These are phyloP conservation scores for Alces alces DNA, from an alignment of 2,113 vertebrate species.

Conservation along the genomic window DNA sequence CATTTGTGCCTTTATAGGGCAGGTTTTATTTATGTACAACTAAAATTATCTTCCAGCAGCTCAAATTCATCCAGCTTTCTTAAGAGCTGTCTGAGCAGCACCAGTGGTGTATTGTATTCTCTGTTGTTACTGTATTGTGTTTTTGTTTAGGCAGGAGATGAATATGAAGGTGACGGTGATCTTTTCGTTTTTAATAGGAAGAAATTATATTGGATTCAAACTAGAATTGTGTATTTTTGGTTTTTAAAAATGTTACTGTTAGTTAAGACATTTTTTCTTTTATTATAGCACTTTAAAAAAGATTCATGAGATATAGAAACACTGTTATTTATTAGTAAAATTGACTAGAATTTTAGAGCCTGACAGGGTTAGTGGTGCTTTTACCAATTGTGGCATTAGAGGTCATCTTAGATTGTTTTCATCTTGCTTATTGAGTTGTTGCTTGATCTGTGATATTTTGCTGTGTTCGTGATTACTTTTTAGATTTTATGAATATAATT, in stretches of 20 bases:
- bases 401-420: background rate
- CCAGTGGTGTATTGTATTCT: background rate
- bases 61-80: constrained; percentile 6
- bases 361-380: background rate
- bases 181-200: background rate
- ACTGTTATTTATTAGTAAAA: background rate
- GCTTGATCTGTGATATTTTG: background rate
- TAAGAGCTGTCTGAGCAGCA: background rate
- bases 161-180: background rate
- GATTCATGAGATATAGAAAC: background rate
- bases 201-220: constrained; percentile 29
- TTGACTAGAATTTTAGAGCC: background rate
- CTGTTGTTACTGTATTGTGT: background rate
- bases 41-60: constrained; percentile 35
- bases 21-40: constrained; percentile 57
- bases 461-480: background rate
- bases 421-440: background rate
- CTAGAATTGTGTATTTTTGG: background rate
- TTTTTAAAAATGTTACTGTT: background rate
- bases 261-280: background rate
- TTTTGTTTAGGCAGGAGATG: background rate
- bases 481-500: background rate
- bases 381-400: background rate
- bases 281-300: background rate
- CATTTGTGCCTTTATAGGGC: constrained; percentile 14